These are phyloP conservation scores for Gymnothorax reevesii DNA, from an alignment of 2,797 vertebrate genomes.

Conservation along the genomic window DNA sequence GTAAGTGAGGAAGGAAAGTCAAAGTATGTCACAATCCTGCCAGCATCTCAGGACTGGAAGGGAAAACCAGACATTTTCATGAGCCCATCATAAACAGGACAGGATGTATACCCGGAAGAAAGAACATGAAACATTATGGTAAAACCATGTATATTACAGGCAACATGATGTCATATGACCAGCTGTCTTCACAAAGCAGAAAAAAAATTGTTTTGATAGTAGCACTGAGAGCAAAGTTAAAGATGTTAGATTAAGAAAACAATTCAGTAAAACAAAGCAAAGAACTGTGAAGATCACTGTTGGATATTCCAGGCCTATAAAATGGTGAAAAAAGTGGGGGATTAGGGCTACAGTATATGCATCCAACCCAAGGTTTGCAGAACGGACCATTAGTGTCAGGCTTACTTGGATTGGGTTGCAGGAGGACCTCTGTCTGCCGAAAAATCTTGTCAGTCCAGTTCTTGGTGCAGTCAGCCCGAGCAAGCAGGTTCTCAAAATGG, in stretches of 20 bases:
- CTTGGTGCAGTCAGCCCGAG: conserved; percentile 89
- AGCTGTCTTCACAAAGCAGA: not conserved
- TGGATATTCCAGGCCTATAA: not conserved
- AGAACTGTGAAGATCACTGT: not conserved
- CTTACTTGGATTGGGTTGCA: conserved; percentile 95
- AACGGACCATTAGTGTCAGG: not conserved
- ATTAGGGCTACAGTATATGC: not conserved
- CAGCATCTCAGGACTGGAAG: conserved; percentile 1
- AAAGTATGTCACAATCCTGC: not conserved
- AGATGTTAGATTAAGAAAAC: conserved; percentile 1
- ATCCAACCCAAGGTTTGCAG: not conserved
- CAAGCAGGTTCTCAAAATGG: conserved; percentile 88
- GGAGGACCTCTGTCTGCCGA: conserved; percentile 86
- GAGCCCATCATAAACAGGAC: not conserved
- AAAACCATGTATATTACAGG: not conserved
- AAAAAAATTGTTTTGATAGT: not conserved
- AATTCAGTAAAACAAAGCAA: not conserved
- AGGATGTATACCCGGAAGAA: not conserved
- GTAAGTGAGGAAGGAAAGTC: not conserved
- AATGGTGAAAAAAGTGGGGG: not conserved
- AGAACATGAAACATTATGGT: not conserved
- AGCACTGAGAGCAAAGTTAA: not conserved
- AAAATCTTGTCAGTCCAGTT: conserved; percentile 93
- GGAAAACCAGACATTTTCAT: not conserved
- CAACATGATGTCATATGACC: not conserved